Evolutionary conservation across 2,888 invertebrate species (phyloP), one percentile per base, ranked within the genome.

Genomic region (Hyppa rectilinea): DNA sequence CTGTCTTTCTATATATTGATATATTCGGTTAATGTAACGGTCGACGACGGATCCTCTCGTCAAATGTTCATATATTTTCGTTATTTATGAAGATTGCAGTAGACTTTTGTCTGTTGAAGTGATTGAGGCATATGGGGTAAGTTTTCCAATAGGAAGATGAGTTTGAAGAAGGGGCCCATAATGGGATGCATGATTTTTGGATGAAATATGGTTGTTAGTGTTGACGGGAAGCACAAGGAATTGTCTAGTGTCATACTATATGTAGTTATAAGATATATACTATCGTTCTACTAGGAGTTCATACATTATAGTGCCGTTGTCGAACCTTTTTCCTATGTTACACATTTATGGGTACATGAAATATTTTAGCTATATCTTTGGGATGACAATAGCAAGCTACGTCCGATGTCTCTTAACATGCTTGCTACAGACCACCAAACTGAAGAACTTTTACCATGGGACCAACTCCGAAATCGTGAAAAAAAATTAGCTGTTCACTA

Each of bases 61-160:
- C 43, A 59, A 55, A 60, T 69, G 62, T 47, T 45, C 63, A 40
- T 67, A 67, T 72, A 67, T 72, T 62, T 43, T 23, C 45, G 38
- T 72, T 70, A 31, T 81, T 83, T 83, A 81, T 81, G 43, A 83
- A 81, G 83, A 83, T 80, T 83, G 67, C 72, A 38, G 45, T 53
- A 64, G 49, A 69, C 69, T 80, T 77, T 43, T 73, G 65, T 60
- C 55, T 43, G 67, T 31, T 60, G 47, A 60, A 45, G 64, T 50
- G 26, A 26, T 34, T 12, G 20, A 38, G 49, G 64, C 64, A 73
- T 78, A 67, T 26, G 56, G 61, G 2, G 23, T 38, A 79, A 82
- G 66, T 82, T 73, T 63, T 14, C 59, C 49, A 62, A 69, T 82
- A 36, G 55, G 52, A 59, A 20, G 55, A 68, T 78, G 47, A 52